Percentiles rank a stretch among this genome's conserved stretches.
phyloP scores from a whole-genome alignment of 2,888 invertebrate species.

The Euproctis similis region DNA sequence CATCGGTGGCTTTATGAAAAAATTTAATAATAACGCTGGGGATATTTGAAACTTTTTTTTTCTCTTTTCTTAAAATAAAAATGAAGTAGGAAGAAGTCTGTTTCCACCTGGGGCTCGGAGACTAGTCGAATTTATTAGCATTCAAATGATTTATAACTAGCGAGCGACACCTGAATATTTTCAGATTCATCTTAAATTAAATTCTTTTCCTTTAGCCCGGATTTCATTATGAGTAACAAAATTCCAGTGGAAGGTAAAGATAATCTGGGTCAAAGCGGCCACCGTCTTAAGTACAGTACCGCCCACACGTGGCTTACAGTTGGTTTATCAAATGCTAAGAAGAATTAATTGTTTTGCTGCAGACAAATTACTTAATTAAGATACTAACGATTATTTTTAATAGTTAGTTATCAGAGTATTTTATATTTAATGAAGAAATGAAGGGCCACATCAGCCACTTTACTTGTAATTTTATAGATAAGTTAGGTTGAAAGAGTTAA shows the following conservation, averaged over 20 bases:
- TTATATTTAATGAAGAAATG: too few species aligned
- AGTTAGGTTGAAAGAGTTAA: too few species aligned
- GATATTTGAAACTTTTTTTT: slow-evolving; percentile 70
- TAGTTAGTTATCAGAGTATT: too few species aligned
- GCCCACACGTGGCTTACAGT: too few species aligned
- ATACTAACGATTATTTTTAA: too few species aligned
- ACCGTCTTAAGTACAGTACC: too few species aligned
- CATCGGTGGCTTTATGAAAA: slow-evolving; percentile 61
- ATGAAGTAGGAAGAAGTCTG: slow-evolving; percentile 65
- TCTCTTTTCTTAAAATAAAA: slow-evolving; percentile 68
- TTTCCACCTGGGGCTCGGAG: slow-evolving; percentile 63
- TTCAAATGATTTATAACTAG: slow-evolving; percentile 76
- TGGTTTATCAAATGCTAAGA: too few species aligned
- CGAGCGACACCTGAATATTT: slow-evolving; percentile 72
- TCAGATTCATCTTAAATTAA: slow-evolving; percentile 75
- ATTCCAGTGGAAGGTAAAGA: slow-evolving; percentile 62
- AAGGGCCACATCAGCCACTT: too few species aligned
- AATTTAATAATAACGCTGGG: slow-evolving; percentile 69
- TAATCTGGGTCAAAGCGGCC: too few species aligned
- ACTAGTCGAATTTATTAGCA: slow-evolving; percentile 74
- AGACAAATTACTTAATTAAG: too few species aligned
- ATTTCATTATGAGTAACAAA: slow-evolving; percentile 72
- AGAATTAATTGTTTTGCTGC: too few species aligned
- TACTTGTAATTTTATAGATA: too few species aligned
- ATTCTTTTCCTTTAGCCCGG: slow-evolving; percentile 73